Conservation (phyloP, 2,113 vertebrate species). For the Nymphicus hollandicus region DNA sequence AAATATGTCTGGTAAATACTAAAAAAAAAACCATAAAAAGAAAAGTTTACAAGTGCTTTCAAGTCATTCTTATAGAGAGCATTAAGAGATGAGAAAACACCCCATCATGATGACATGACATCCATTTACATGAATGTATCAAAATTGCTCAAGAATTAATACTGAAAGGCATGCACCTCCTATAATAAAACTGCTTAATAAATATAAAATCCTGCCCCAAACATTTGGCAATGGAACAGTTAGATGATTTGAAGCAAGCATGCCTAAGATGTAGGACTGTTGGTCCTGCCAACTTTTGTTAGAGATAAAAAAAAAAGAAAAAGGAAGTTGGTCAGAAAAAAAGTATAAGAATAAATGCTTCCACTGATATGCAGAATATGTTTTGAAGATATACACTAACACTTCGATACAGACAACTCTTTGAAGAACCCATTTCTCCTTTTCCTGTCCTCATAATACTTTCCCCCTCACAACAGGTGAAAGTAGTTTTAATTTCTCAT, state of each 20-base stretch:
- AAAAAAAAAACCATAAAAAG: background rate
- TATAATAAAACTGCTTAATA: background rate
- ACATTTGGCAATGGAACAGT: background rate
- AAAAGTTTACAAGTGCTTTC: background rate
- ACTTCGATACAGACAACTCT: background rate
- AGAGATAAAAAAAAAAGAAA: background rate
- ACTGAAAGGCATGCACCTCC: background rate
- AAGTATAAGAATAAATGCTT: background rate
- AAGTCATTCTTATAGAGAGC: background rate
- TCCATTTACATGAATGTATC: background rate
- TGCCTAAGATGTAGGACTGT: background rate
- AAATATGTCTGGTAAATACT: background rate
- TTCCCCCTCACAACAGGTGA: background rate
- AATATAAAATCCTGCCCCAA: background rate
- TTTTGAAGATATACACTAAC: background rate
- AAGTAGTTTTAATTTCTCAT: background rate
- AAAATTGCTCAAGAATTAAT: background rate
- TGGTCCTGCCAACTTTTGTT: background rate
- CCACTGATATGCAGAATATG: background rate
- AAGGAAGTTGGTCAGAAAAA: background rate
- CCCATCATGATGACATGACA: background rate
- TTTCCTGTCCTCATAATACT: background rate
- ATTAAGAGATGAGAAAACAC: background rate
- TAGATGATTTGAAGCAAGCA: background rate
- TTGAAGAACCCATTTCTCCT: background rate